A percentile compares a stretch with the other conserved stretches of the same genome.
phyloP scores from a whole-genome alignment of 2,113 vertebrate species.

The Pangasianodon hypophthalmus region DNA sequence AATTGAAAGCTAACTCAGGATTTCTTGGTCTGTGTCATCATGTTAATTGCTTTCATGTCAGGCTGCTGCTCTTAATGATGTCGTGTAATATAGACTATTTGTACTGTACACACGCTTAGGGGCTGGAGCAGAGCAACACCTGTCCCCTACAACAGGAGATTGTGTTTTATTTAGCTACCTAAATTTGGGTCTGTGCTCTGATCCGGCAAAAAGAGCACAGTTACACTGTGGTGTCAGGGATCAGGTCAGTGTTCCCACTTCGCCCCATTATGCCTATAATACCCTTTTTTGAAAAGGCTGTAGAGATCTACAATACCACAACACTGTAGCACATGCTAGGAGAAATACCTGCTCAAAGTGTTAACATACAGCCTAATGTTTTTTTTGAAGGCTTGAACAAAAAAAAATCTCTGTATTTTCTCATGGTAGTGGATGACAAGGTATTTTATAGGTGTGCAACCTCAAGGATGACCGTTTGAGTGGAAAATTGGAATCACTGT shows the following conservation, averaged over 20 bases:
- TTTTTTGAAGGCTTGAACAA: neutral
- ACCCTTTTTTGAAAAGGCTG: neutral
- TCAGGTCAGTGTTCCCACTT: neutral
- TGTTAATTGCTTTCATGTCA: neutral
- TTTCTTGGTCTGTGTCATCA: neutral
- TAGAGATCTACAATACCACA: neutral
- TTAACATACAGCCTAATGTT: neutral
- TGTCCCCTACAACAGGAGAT: neutral
- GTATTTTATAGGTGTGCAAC: neutral
- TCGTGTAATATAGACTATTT: neutral
- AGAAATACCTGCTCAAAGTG: neutral
- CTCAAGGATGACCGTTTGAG: neutral
- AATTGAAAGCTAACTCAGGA: neutral
- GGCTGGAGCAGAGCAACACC: neutral
- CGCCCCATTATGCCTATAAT: neutral
- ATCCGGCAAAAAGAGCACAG: neutral
- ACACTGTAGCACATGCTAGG: neutral
- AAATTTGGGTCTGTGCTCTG: no score
- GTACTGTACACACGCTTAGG: neutral
- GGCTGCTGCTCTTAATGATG: neutral
- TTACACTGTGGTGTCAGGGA: neutral
- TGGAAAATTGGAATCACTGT: neutral
- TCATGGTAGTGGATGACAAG: neutral
- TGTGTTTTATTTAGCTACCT: neutral
- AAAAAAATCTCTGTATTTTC: neutral